A percentile compares a stretch with the other conserved stretches of the same genome.
phyloP scores from a whole-genome alignment of 2,888 invertebrate species.

The Panopea generosa region DNA sequence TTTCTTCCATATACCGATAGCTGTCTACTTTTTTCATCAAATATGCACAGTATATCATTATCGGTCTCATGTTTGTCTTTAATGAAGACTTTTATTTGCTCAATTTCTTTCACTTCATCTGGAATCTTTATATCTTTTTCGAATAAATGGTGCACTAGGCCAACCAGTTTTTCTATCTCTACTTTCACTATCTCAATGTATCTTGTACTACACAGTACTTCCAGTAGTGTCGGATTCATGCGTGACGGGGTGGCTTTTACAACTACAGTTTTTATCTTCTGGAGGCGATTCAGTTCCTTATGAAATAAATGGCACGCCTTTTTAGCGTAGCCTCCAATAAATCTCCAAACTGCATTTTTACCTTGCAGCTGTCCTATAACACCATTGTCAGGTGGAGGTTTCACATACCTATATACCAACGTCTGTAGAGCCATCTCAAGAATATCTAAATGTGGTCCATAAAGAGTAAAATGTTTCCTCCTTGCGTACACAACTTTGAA shows the following conservation, averaged over 20 bases:
- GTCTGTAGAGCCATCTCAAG: constrained; percentile 57
- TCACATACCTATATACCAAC: constrained; percentile 46
- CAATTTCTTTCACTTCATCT: constrained; percentile 11
- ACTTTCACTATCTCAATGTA: constrained; percentile 44
- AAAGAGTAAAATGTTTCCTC: constrained; percentile 88
- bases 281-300: constrained; percentile 34
- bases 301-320: constrained; percentile 54
- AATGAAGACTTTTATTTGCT: constrained; percentile 28
- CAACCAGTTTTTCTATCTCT: constrained; percentile 51
- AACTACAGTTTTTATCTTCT: constrained; percentile 44
- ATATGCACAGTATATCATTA: constrained; percentile 39
- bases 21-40: constrained; percentile 37
- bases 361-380: constrained; percentile 53
- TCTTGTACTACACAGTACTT: constrained; percentile 51
- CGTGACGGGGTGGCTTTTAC: constrained; percentile 42
- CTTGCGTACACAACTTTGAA: constrained; percentile 44
- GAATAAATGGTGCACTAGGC: constrained; percentile 47
- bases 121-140: constrained; percentile 37
- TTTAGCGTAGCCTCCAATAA: constrained; percentile 53
- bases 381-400: constrained; percentile 38
- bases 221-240: constrained; percentile 42
- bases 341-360: constrained; percentile 58
- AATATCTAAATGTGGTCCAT: constrained; percentile 51
- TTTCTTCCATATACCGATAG: constrained; percentile 39
- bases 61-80: constrained; percentile 27